Evolutionary conservation across 64 coral and sea anemone genomes (phyloP), one percentile per base, ranked within the genome.

Genomic region (Cladopsammia gracilis): DNA sequence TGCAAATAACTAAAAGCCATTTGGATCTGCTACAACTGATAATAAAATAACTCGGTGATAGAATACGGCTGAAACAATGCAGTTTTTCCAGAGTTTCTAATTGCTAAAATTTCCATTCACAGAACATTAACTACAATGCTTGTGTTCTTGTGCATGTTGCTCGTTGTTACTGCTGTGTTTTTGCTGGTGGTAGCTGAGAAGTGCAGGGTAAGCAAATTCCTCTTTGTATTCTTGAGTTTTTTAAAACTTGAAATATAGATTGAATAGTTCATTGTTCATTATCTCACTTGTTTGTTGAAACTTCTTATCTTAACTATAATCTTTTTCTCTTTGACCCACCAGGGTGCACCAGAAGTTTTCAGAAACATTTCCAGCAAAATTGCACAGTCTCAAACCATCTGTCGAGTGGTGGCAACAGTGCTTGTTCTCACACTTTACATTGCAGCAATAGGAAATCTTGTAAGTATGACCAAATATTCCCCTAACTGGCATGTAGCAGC

Each of bases 381-480:
- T 64, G 93, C 88, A 58, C 73, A 65, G 42, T 97, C 96, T 59
- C 86, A 92, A 44, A 71, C 90, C 18, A 81, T 94, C 16, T 97
- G 96, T 64, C 83, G 80, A 81, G 56, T 97, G 18, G 87, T 97
- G 67, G 92, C 96, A 61, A 87, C 92, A 57, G 68, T 97, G 16
- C 92, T 97, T 26, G 94, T 97, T 50, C 70, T 94, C 7, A 82
- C 67, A 18, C 75, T 97, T 4, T 97, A 94, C 58, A 75, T 97
- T 59, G 76, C 96, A 43, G 82, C 96, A 22, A 85, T 97, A 56
- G 96, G 92, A 76, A 90, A 89, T 51, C 64, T 97, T 89, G 96
- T 97, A 83, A 91, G 96, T 89, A 24, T 25, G 46, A 5, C 45
- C 10, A 10, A 56, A 10, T 56, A 56, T 12, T 6, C 53, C 6